Evolutionary conservation across 2,888 invertebrate genomes (phyloP).

Genomic region (Gasteruption jaculator): DNA sequence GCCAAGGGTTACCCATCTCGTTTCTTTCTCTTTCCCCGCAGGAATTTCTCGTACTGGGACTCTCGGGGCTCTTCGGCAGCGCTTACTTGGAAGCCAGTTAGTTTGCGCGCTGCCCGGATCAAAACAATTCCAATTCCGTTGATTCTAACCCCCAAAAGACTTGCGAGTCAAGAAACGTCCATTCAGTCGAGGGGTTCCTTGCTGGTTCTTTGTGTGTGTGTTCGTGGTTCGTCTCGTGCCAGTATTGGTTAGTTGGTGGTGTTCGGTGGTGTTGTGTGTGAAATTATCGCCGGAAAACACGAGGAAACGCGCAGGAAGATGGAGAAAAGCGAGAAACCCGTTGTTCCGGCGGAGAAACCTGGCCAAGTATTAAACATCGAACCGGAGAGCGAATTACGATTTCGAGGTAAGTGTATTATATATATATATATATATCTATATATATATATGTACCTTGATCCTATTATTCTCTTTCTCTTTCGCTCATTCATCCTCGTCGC

Average conservation of each 20-base stretch:
- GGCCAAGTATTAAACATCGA: conserved; percentile 83
- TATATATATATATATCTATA: not conserved
- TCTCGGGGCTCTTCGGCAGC: no score
- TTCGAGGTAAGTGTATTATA: conserved; percentile 70
- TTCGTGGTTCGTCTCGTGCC: conserved; percentile 20
- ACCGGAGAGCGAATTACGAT: conserved; percentile 83
- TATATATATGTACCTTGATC: no score
- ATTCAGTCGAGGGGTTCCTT: conserved; percentile 12
- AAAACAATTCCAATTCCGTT: no score
- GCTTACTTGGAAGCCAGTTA: no score
- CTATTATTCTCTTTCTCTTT: not conserved
- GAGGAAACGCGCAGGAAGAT: not conserved
- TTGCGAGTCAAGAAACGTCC: conserved; percentile 16
- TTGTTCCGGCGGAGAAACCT: conserved; percentile 66
- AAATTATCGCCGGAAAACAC: not conserved
- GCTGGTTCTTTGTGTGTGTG: conserved; percentile 9
- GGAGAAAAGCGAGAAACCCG: conserved; percentile 30
- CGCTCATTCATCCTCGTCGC: no score
- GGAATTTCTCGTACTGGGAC: no score
- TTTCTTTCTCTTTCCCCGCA: no score
- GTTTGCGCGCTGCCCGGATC: no score
- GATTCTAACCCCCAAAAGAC: no score
- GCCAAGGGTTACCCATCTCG: no score
- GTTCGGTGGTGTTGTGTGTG: not conserved
- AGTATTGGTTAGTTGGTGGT: conserved; percentile 11